Evolutionary conservation across 2,113 vertebrate genomes (phyloP).

Genomic region (Trinectes maculatus): DNA sequence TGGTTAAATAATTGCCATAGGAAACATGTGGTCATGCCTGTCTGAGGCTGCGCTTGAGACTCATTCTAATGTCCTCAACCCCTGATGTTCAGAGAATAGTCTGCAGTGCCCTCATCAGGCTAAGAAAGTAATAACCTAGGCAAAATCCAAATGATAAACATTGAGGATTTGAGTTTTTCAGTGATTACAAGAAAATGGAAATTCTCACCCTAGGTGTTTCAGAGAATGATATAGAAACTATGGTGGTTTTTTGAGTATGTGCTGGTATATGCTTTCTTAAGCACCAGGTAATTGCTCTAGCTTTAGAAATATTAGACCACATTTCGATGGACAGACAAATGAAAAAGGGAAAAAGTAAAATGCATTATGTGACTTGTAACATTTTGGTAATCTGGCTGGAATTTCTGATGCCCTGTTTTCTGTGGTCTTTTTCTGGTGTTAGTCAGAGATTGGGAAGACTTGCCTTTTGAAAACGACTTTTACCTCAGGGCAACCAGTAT

Average conservation of each 20-base stretch:
- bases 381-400: not conserved
- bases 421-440: not conserved
- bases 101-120: conserved; percentile 75
- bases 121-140: conserved; percentile 1
- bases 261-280: not conserved
- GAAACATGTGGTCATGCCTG: conserved; percentile 8
- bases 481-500: not conserved
- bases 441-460: not conserved
- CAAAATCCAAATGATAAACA: not conserved
- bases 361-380: too few species aligned
- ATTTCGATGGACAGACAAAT: not conserved
- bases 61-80: not conserved
- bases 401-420: not conserved
- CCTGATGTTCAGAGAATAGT: conserved; percentile 55
- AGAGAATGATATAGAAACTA: not conserved
- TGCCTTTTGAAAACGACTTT: conserved; percentile 8
- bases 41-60: not conserved
- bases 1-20: not conserved
- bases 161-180: not conserved
- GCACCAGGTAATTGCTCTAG: not conserved
- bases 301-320: not conserved
- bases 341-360: not conserved
- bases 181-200: too few species aligned
- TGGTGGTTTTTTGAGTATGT: not conserved
- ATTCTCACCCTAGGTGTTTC: too few species aligned